Evolutionary conservation across 2,113 vertebrate species (phyloP).

Genomic region (Regulus satrapa): DNA sequence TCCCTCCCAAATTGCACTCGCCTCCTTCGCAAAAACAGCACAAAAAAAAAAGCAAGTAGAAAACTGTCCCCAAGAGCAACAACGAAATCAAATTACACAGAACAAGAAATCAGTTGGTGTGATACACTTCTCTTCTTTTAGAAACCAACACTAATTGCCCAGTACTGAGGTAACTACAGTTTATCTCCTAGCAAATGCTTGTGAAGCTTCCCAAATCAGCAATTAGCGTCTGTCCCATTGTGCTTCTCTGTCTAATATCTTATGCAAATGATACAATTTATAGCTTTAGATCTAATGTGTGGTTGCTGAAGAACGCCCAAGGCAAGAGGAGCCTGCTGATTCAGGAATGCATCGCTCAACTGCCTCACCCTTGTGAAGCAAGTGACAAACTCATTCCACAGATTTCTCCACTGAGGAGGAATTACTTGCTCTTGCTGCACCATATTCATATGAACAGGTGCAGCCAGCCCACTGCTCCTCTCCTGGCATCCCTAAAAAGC

Average conservation of each 20-base stretch:
- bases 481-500: background rate
- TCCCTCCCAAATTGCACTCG: background rate
- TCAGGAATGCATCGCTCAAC: background rate
- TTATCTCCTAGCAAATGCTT: constrained; percentile 15
- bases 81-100: background rate
- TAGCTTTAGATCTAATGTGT: constrained; percentile 1
- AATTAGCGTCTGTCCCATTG: constrained; percentile 24
- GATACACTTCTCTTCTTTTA: background rate
- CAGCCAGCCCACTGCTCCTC: background rate
- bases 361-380: constrained; percentile 7
- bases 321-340: constrained; percentile 7
- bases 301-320: background rate
- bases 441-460: background rate
- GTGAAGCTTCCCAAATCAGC: constrained; percentile 16
- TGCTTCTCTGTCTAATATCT: constrained; percentile 23
- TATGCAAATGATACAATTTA: constrained; percentile 55
- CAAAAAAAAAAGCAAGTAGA: constrained; percentile 6
- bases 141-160: constrained; percentile 32
- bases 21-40: background rate
- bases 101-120: background rate
- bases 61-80: background rate
- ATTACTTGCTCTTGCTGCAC: background rate
- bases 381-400: constrained; percentile 20
- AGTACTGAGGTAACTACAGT: constrained; percentile 14
- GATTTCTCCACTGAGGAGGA: background rate